Conservation (phyloP, 2,888 invertebrate species). For the Blastobasis lacticolella region DNA sequence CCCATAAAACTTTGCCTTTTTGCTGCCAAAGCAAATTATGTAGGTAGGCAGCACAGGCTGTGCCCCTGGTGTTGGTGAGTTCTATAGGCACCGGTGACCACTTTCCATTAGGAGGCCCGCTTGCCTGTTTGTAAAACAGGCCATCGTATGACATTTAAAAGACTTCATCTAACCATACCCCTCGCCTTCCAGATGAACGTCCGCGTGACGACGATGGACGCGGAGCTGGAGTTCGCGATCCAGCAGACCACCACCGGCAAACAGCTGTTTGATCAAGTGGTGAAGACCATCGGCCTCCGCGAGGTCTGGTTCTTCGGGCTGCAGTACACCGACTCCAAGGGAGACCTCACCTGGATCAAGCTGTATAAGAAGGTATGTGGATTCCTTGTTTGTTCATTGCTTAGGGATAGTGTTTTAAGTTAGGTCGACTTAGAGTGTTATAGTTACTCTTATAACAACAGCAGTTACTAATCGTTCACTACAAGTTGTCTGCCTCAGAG, state of each 20-base stretch:
- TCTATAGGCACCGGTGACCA: too few relatives aligned
- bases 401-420: neutral
- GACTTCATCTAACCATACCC: conserved; percentile 13
- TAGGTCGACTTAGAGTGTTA: too few relatives aligned
- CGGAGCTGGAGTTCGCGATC: conserved; percentile 99
- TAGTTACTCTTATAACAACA: too few relatives aligned
- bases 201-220: conserved; percentile 99
- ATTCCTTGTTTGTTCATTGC: neutral
- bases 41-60: too few relatives aligned
- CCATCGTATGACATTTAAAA: too few relatives aligned
- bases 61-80: too few relatives aligned
- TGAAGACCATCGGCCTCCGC: conserved; percentile 98
- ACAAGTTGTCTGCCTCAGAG: too few relatives aligned
- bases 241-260: conserved; percentile 99
- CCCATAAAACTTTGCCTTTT: too few relatives aligned
- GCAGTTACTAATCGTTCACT: too few relatives aligned
- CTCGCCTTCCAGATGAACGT: conserved; percentile 91
- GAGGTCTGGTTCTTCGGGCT: conserved; percentile 99
- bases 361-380: conserved; percentile 96
- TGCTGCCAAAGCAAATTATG: too few relatives aligned
- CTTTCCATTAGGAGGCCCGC: too few relatives aligned
- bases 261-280: conserved; percentile 99
- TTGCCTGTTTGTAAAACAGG: too few relatives aligned
- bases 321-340: conserved; percentile 98
- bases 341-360: conserved; percentile 98